Base-by-base conservation (phyloP, 2,888 invertebrate species). In the Parnassius mnemosyne region DNA sequence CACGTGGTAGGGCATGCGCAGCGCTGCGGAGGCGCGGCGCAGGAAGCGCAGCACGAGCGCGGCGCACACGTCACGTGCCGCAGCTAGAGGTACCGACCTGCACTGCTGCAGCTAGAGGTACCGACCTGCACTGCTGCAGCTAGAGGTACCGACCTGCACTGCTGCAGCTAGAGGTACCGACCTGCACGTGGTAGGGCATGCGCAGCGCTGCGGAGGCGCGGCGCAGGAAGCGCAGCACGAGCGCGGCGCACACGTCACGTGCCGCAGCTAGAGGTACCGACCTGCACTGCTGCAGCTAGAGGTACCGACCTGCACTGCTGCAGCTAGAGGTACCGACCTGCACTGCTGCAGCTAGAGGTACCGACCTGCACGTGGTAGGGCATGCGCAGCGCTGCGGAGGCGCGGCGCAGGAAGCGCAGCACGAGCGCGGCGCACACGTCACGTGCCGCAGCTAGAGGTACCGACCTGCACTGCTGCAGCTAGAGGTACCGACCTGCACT, bases 221-320 rank as follows among this genome's bases (percentile, higher is more conserved):
- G 72, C 94, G 94, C 50, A 97, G 92, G 89, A 97, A 97, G 72
- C 94, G 94, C 68, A 95, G 90, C 63, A 96, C 94, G 20, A 96
- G 93, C 55, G 84, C 92, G 25, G 89, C 92, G 74, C 92, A 90
- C 77, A 93, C 93, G 75, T 78, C 91, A n/a, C n/a, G n/a, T n/a
- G 87, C 72, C 78, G 66, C 76, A n/a, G n/a, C n/a, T n/a, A n/a
- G n/a, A n/a, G n/a, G n/a, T n/a, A n/a, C n/a, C n/a, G n/a, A n/a
- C n/a, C n/a, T n/a, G n/a, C n/a, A n/a, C n/a, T n/a, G n/a, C n/a
- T n/a, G n/a, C n/a, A n/a, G 16, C 16, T 16, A 16, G 16, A 16
- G 16, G 16, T 16, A 16, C 16, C 16, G 16, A 16, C 16, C 16
- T 16, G 16, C 16, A 11, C 12, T 7, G 1, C 1, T 13, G 3